These are phyloP conservation scores for Zele albiditarsus DNA, from an alignment of 2,888 invertebrate species.

Conservation along the genomic window DNA sequence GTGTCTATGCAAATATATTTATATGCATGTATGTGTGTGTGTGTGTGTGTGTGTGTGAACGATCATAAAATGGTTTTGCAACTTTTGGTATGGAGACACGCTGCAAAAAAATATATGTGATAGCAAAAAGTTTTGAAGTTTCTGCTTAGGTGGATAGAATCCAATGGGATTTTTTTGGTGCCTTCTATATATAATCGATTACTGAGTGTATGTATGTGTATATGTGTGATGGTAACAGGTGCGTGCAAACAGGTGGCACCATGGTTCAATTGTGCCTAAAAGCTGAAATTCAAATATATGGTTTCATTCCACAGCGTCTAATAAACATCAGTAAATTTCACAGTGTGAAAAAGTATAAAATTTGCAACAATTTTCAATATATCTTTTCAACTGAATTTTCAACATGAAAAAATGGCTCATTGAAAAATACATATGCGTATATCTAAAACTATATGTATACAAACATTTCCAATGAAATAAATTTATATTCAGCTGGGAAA, in stretches of 20 bases:
- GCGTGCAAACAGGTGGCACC: constrained; percentile 41
- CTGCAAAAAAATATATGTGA: not conserved
- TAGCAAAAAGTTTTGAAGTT: not conserved
- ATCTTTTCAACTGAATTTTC: too few species aligned
- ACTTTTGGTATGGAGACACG: not conserved
- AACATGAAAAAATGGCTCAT: too few species aligned
- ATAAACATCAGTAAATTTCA: not conserved
- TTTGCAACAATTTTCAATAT: too few species aligned
- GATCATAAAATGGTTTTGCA: not conserved
- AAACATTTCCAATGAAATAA: too few species aligned
- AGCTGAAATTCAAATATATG: constrained; percentile 32
- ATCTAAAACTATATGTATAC: too few species aligned
- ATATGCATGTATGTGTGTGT: not conserved
- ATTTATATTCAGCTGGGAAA: too few species aligned
- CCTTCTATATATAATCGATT: not conserved
- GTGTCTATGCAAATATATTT: too few species aligned
- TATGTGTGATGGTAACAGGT: constrained; percentile 29
- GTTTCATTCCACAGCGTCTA: constrained; percentile 12
- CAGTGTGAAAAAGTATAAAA: too few species aligned
- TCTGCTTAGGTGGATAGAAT: constrained; percentile 8
- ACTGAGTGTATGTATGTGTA: not conserved
- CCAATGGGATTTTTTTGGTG: constrained; percentile 17
- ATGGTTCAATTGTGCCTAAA: constrained; percentile 28
- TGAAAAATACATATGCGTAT: too few species aligned
- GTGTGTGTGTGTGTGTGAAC: not conserved